phyloP scores from a whole-genome alignment of 2,888 invertebrate genomes.

The Plutella xylostella region DNA sequence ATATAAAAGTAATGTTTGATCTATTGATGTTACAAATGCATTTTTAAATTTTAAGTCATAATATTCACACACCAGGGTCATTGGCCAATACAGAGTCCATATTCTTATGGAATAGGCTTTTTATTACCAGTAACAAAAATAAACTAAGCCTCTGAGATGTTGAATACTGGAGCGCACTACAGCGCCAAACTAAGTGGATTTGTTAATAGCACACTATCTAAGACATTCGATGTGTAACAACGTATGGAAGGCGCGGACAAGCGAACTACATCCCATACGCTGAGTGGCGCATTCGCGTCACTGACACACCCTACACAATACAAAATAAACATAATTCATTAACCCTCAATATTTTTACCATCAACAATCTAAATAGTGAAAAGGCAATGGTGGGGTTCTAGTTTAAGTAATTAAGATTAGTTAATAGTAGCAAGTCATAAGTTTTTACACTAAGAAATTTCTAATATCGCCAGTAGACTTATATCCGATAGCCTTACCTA shows the following conservation, averaged over 20 bases:
- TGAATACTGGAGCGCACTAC: too few relatives aligned
- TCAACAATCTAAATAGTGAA: not conserved
- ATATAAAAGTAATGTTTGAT: conserved; percentile 28
- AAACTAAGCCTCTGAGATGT: too few relatives aligned
- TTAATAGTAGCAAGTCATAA: too few relatives aligned
- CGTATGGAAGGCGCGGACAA: conserved; percentile 34
- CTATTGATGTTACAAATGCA: conserved; percentile 19
- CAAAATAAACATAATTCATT: not conserved
- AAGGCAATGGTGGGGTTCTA: not conserved
- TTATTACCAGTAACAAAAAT: too few relatives aligned
- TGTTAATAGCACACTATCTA: too few relatives aligned
- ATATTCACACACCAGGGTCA: not conserved
- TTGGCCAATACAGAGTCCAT: too few relatives aligned
- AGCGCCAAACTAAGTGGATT: too few relatives aligned
- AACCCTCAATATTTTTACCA: not conserved
- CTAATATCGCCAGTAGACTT: too few relatives aligned
- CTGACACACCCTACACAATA: not conserved
- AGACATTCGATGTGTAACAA: conserved; percentile 38
- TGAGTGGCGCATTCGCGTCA: conserved; percentile 14
- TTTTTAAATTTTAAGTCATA: conserved; percentile 4
- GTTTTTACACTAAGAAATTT: too few relatives aligned
- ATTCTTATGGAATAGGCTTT: too few relatives aligned
- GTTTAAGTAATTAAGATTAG: conserved; percentile 1
- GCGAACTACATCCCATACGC: conserved; percentile 35
- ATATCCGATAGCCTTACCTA: too few relatives aligned